These are phyloP conservation scores for Bilobella aurantiaca DNA, from an alignment of 1,140 invertebrate genomes.

Conservation along the genomic window DNA sequence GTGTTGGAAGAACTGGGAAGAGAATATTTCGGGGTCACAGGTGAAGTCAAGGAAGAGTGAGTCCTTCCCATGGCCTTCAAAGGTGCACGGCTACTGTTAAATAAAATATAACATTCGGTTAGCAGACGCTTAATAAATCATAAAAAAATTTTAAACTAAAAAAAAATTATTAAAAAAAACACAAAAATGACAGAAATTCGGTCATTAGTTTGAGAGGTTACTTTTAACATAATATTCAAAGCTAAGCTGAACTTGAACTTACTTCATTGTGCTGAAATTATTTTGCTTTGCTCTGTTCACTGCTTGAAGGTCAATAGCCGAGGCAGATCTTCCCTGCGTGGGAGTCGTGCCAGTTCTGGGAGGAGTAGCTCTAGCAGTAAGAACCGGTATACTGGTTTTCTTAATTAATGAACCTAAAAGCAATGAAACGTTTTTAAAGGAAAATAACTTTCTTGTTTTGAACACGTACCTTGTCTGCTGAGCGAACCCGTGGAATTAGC, in stretches of 20 bases:
- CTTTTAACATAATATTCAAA: too few relatives aligned
- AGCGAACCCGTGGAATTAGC: constrained; percentile 10
- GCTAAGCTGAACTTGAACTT: too few relatives aligned
- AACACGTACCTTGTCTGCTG: constrained; percentile 20
- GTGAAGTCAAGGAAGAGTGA: constrained; percentile 22
- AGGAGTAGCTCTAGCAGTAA: constrained; percentile 25
- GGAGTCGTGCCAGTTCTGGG: constrained; percentile 19
- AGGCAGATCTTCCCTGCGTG: constrained; percentile 23
- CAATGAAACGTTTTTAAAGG: constrained; percentile 2
- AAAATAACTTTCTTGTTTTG: not conserved
- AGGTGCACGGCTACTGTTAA: constrained; percentile 16
- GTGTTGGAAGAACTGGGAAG: constrained; percentile 11
- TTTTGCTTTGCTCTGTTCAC: constrained; percentile 32
- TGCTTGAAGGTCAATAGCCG: constrained; percentile 34
- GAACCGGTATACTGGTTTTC: constrained; percentile 30
- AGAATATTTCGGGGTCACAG: constrained; percentile 4
- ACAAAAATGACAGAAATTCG: too few relatives aligned
- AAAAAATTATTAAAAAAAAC: not conserved
- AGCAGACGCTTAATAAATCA: too few relatives aligned
- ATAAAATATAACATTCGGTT: not conserved
- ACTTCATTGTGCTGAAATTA: constrained; percentile 30
- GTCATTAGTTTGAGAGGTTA: too few relatives aligned
- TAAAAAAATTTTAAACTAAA: too few relatives aligned
- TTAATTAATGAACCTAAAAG: constrained; percentile 21
- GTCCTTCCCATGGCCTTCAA: constrained; percentile 29